phyloP scores from a whole-genome alignment of 1,140 invertebrate species.

The Hypothenemus hampei region DNA sequence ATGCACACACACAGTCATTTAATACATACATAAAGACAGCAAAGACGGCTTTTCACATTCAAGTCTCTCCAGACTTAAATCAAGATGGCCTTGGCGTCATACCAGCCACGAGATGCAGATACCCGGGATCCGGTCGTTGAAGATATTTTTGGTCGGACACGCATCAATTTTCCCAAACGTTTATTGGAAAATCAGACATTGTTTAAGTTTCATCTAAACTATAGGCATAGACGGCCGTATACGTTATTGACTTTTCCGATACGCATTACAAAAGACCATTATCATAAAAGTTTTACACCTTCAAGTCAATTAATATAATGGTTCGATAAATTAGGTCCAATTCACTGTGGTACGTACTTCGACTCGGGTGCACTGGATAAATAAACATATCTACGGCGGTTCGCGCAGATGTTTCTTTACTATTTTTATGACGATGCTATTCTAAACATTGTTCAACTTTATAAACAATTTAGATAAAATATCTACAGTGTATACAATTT shows the following conservation, averaged over 20 bases:
- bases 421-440: constrained; percentile 25
- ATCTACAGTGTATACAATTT: constrained; percentile 12
- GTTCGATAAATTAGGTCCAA: constrained; percentile 3
- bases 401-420: constrained; percentile 26
- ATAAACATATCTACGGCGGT: constrained; percentile 19
- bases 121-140: constrained; percentile 23
- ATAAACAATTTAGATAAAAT: constrained; percentile 26
- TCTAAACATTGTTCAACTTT: constrained; percentile 19
- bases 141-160: constrained; percentile 11
- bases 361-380: constrained; percentile 19
- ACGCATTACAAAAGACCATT: too few species aligned
- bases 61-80: constrained; percentile 23
- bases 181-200: too few species aligned
- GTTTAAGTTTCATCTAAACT: too few species aligned
- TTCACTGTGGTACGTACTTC: constrained; percentile 1
- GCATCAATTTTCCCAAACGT: too few species aligned
- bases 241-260: too few species aligned
- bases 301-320: too few species aligned
- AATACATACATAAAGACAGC: constrained; percentile 21
- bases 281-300: too few species aligned
- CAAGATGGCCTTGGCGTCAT: constrained; percentile 28
- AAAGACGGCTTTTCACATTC: constrained; percentile 23
- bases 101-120: constrained; percentile 26
- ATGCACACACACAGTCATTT: constrained; percentile 24
- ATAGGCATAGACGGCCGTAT: too few species aligned